A percentile compares a stretch with the other conserved stretches of the same genome.
Conservation (phyloP, 2,113 vertebrate species). For the Tragulus kanchil region DNA sequence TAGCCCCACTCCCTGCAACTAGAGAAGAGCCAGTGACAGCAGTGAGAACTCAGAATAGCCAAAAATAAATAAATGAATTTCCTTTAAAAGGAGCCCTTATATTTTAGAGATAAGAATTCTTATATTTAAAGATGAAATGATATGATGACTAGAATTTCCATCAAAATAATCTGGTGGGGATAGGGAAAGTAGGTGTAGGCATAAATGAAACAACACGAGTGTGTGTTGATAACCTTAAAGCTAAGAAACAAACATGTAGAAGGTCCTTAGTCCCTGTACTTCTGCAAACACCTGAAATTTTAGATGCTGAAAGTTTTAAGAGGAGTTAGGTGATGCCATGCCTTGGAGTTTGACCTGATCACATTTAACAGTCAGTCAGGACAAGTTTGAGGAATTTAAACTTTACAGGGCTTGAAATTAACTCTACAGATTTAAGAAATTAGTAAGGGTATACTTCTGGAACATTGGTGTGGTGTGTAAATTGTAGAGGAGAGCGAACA, state of each 20-base stretch:
- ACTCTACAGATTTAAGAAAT: neutral
- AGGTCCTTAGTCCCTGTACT: neutral
- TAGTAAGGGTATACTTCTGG: neutral
- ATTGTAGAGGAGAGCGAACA: neutral
- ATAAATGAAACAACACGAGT: neutral
- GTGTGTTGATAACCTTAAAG: neutral
- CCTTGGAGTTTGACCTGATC: neutral
- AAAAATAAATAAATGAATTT: too few relatives aligned
- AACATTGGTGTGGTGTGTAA: neutral
- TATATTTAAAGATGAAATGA: conserved; percentile 20
- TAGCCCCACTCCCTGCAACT: too few relatives aligned
- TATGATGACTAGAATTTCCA: neutral
- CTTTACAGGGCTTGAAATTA: conserved; percentile 32
- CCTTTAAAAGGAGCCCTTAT: too few relatives aligned
- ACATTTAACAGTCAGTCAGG: neutral
- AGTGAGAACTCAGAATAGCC: too few relatives aligned
- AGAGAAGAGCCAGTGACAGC: too few relatives aligned
- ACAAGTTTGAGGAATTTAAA: neutral
- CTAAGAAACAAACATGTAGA: neutral
- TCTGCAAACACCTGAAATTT: neutral
- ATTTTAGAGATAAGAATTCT: neutral
- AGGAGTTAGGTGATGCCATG: neutral
- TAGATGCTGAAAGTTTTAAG: neutral
- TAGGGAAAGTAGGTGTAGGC: neutral
- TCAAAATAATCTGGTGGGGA: neutral